Conservation (phyloP, 2,797 vertebrate genomes). For the Vespertilio murinus region DNA sequence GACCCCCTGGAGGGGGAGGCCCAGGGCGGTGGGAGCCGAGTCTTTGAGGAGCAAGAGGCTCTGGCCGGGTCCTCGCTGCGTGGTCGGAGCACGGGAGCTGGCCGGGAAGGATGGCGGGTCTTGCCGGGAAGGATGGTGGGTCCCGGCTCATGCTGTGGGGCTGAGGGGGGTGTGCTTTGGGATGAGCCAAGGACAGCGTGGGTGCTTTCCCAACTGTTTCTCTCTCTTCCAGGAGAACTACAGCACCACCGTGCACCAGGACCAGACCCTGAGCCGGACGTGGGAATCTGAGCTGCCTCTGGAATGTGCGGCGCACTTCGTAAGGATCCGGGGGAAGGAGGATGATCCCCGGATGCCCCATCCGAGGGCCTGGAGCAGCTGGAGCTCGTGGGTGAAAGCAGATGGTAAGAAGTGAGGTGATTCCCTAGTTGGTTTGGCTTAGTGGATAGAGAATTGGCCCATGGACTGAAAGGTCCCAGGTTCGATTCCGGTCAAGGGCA, state of each 20-base stretch:
- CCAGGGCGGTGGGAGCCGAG: background rate
- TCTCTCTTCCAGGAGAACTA: constrained; percentile 79
- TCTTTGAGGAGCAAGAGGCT: background rate
- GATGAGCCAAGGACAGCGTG: background rate
- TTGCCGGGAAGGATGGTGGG: background rate
- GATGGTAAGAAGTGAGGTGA: constrained; percentile 76
- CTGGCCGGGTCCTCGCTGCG: background rate
- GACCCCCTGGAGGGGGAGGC: background rate
- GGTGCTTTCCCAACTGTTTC: background rate
- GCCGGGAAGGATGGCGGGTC: background rate
- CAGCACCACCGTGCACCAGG: constrained; percentile 60
- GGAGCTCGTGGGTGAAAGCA: constrained; percentile 79
- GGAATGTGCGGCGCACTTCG: constrained; percentile 81
- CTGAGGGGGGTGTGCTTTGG: background rate
- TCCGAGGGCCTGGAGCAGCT: constrained; percentile 77
- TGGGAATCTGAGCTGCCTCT: constrained; percentile 84
- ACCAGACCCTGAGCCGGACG: constrained; percentile 72
- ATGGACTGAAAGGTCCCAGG: too few relatives aligned
- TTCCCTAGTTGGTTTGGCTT: too few relatives aligned
- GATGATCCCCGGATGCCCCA: background rate
- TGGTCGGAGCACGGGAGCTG: fast-evolving
- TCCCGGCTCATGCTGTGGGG: background rate
- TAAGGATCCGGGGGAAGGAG: constrained; percentile 80
- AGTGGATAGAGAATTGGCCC: too few relatives aligned
- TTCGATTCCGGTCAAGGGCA: too few relatives aligned